A percentile compares a stretch with the other conserved stretches of the same genome.
Conservation (phyloP, 2,888 invertebrate genomes). For the Oscheius myriophilus region DNA sequence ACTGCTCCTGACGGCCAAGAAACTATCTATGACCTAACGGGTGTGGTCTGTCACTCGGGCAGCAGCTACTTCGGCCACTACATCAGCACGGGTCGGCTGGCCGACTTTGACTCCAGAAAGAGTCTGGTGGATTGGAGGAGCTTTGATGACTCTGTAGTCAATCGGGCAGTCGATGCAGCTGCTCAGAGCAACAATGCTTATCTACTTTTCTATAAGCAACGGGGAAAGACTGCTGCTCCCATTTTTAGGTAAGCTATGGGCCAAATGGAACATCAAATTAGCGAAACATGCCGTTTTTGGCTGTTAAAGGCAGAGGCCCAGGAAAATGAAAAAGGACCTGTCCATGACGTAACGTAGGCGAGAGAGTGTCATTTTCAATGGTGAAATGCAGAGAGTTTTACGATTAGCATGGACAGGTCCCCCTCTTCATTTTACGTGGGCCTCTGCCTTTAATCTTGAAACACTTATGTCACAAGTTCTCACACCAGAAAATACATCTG, state of each 20-base stretch:
- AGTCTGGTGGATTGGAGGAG: slow-evolving; percentile 72
- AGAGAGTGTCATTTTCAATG: no score
- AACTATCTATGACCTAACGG: slow-evolving; percentile 74
- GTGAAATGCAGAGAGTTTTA: no score
- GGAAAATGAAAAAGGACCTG: no score
- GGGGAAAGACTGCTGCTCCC: slow-evolving; percentile 39
- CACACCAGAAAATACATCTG: no score
- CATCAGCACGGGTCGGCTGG: slow-evolving; percentile 73
- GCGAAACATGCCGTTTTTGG: no score
- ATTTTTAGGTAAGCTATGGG: slow-evolving; percentile 40
- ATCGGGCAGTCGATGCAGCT: slow-evolving; percentile 44
- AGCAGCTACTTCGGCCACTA: slow-evolving; percentile 73
- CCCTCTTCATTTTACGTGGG: no score
- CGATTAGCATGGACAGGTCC: no score
- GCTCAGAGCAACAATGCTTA: slow-evolving; percentile 71
- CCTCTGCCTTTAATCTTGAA: no score
- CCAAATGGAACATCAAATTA: neutral
- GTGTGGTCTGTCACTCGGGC: slow-evolving; percentile 73
- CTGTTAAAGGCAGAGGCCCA: no score
- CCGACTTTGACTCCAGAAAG: slow-evolving; percentile 69
- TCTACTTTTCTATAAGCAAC: slow-evolving; percentile 70
- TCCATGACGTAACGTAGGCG: no score
- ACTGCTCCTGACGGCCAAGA: slow-evolving; percentile 56
- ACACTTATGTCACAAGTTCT: no score
- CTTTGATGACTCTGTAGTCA: slow-evolving; percentile 71